These are phyloP conservation scores for Microhierax caerulescens DNA, from an alignment of 2,797 vertebrate species.

Conservation along the genomic window DNA sequence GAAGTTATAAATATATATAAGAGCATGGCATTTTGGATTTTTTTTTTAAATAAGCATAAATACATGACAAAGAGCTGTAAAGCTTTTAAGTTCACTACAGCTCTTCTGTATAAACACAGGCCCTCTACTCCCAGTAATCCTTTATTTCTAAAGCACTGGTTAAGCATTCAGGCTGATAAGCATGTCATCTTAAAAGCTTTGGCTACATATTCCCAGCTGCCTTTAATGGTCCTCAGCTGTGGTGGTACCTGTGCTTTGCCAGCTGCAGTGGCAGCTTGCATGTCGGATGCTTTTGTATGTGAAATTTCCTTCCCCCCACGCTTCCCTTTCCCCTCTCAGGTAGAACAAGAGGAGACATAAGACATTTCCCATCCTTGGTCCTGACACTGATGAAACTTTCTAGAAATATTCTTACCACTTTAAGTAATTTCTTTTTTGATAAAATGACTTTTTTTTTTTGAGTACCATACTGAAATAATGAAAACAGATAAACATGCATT, in stretches of 20 bases:
- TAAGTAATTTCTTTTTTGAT: not conserved
- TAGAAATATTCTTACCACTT: not conserved
- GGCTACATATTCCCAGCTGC: not conserved
- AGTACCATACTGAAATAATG: not conserved
- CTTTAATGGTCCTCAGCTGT: not conserved
- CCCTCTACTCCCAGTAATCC: not conserved
- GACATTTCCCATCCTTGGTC: not conserved
- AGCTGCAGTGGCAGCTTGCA: not conserved
- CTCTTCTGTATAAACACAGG: not conserved
- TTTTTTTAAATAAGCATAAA: not conserved
- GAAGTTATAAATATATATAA: not conserved
- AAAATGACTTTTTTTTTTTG: not conserved
- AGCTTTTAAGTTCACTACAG: not conserved
- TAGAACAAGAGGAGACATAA: too few species aligned
- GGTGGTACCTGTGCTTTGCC: not conserved
- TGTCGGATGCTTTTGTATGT: fast-evolving
- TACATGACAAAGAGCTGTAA: not conserved
- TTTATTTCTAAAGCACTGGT: not conserved
- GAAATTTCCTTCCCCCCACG: not conserved
- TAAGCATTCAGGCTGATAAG: not conserved
- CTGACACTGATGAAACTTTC: not conserved
- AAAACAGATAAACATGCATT: not conserved
- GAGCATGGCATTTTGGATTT: not conserved
- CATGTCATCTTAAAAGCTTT: not conserved
- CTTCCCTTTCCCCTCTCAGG: not conserved